phyloP scores from a whole-genome alignment of 2,888 invertebrate species.

The Drosophila birchii region DNA sequence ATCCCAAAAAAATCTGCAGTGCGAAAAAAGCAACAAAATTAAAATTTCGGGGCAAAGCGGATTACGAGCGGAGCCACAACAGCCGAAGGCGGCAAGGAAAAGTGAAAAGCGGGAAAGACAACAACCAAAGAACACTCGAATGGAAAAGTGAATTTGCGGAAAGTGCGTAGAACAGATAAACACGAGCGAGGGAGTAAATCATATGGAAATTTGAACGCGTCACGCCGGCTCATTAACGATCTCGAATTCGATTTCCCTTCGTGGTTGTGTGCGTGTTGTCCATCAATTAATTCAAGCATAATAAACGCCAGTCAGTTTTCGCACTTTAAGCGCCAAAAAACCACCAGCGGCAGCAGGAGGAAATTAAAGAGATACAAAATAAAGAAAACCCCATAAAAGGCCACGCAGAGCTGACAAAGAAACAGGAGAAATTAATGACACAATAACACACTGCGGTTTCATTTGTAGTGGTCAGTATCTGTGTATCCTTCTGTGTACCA shows the following conservation, averaged over 20 bases:
- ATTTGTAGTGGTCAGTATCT: constrained; percentile 31
- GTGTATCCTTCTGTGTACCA: constrained; percentile 7
- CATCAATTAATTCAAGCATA: constrained; percentile 67
- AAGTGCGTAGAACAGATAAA: constrained; percentile 47
- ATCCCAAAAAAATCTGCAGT: constrained; percentile 36
- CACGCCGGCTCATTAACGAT: constrained; percentile 66
- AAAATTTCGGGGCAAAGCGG: constrained; percentile 80
- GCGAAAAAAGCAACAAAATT: constrained; percentile 58
- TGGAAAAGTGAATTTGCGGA: constrained; percentile 65
- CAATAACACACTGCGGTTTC: constrained; percentile 54
- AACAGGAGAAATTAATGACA: constrained; percentile 62
- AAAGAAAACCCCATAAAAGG: constrained; percentile 21
- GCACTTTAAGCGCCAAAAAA: constrained; percentile 59
- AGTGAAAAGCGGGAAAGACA: constrained; percentile 41
- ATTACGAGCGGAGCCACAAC: constrained; percentile 58
- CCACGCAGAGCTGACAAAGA: constrained; percentile 24
- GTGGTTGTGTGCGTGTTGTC: constrained; percentile 61
- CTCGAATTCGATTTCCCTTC: constrained; percentile 1
- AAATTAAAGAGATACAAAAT: constrained; percentile 20
- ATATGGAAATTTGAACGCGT: constrained; percentile 56
- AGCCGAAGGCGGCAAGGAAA: constrained; percentile 31
- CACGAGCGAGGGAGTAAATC: constrained; percentile 44
- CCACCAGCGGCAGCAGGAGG: constrained; percentile 22
- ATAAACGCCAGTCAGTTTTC: constrained; percentile 50
- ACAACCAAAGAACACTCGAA: constrained; percentile 29